Percentiles rank a stretch among this genome's conserved stretches.
Evolutionary conservation across 2,888 invertebrate genomes (phyloP).

Genomic region (Synanthedon tipuliformis): DNA sequence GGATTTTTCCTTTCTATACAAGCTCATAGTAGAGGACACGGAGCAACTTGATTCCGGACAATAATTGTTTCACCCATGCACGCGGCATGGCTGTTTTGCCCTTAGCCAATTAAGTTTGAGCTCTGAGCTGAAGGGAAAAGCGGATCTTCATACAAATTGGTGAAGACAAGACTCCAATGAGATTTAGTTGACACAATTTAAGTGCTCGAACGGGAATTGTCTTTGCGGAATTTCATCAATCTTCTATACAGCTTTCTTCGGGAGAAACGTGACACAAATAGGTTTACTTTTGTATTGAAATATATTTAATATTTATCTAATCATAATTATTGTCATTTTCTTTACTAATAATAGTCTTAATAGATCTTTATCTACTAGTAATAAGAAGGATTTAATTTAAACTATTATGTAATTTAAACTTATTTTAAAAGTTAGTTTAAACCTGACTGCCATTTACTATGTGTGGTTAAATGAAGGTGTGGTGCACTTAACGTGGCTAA

Average conservation of each 20-base stretch:
- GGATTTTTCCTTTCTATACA: too few species aligned
- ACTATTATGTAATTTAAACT: too few species aligned
- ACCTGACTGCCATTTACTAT: too few species aligned
- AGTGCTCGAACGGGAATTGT: constrained; percentile 1
- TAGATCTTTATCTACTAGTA: too few species aligned
- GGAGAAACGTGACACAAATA: background rate
- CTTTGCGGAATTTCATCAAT: constrained; percentile 1
- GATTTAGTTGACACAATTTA: constrained; percentile 3
- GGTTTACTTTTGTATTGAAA: background rate
- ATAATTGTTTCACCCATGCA: constrained; percentile 10
- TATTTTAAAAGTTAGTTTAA: too few species aligned
- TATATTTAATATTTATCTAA: background rate
- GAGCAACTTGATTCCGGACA: constrained; percentile 4
- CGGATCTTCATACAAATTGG: constrained; percentile 7
- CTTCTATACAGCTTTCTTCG: background rate
- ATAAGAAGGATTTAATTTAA: too few species aligned
- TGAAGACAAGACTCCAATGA: constrained; percentile 1
- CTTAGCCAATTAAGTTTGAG: constrained; percentile 15
- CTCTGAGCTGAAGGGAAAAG: constrained; percentile 5
- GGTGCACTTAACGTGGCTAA: too few species aligned
- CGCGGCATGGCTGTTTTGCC: constrained; percentile 6
- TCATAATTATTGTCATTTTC: too few species aligned
- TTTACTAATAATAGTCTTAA: too few species aligned
- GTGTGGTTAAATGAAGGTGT: too few species aligned
- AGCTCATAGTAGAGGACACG: constrained; percentile 3